A percentile compares a stretch with the other conserved stretches of the same genome.
Evolutionary conservation across 2,888 invertebrate genomes (phyloP).

Genomic region (Choreutis nemorana): DNA sequence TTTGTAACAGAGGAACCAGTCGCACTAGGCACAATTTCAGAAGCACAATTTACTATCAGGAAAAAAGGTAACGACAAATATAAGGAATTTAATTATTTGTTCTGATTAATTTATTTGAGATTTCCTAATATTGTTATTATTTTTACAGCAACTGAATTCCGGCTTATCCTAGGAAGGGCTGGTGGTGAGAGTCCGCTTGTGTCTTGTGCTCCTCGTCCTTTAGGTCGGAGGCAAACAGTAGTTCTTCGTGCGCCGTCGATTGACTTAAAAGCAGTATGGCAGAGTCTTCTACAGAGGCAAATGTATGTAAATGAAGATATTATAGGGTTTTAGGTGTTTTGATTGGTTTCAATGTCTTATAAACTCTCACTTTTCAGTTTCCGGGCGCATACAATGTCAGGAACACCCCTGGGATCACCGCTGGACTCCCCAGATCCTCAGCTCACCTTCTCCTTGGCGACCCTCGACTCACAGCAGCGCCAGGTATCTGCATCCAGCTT

Average conservation of each 20-base stretch:
- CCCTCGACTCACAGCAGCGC: constrained; percentile 66
- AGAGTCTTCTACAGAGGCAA: constrained; percentile 85
- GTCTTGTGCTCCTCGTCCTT: constrained; percentile 76
- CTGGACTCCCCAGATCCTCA: constrained; percentile 81
- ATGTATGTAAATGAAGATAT: constrained; percentile 69
- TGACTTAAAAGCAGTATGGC: constrained; percentile 90
- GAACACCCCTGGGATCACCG: constrained; percentile 83
- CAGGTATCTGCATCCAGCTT: constrained; percentile 69
- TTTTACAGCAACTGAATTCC: constrained; percentile 80
- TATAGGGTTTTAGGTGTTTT: not conserved
- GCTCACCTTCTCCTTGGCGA: constrained; percentile 71
- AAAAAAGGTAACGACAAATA: constrained; percentile 72
- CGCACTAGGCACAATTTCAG: constrained; percentile 78
- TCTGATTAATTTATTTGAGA: not conserved
- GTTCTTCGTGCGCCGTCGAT: constrained; percentile 82
- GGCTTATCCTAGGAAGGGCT: constrained; percentile 76
- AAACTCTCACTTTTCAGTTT: constrained; percentile 66
- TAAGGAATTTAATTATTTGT: not conserved
- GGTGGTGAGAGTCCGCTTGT: constrained; percentile 78
- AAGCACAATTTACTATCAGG: constrained; percentile 85
- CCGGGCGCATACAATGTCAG: constrained; percentile 82
- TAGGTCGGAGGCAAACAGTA: constrained; percentile 73
- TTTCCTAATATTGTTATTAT: constrained; percentile 5
- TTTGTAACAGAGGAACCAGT: constrained; percentile 90
- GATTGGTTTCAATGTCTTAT: not conserved